These are phyloP conservation scores for Tromatobia lineatoria DNA, from an alignment of 2,888 invertebrate genomes.

Conservation along the genomic window DNA sequence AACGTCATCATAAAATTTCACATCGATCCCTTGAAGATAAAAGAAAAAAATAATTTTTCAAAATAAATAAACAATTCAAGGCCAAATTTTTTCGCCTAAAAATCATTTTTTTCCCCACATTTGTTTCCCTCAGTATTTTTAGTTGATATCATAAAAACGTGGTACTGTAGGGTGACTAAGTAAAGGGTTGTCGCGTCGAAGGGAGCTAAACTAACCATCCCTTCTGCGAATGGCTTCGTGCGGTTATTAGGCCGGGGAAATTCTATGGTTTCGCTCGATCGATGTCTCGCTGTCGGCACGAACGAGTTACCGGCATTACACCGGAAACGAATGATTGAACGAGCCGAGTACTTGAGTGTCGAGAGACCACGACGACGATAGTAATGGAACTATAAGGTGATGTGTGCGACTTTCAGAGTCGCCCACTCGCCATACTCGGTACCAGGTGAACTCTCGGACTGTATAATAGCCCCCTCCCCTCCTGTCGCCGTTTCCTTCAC, in stretches of 20 bases:
- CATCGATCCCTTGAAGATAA: no score
- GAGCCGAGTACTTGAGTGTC: slow-evolving; percentile 8
- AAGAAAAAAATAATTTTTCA: background rate
- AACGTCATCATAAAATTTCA: no score
- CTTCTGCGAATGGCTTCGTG: slow-evolving; percentile 37
- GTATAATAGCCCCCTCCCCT: background rate
- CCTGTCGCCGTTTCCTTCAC: background rate
- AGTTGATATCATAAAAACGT: background rate
- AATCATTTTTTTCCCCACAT: background rate
- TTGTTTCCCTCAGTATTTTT: background rate
- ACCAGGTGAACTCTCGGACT: slow-evolving; percentile 48
- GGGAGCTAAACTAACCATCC: background rate
- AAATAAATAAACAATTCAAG: background rate
- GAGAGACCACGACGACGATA: slow-evolving; percentile 15
- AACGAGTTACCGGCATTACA: slow-evolving; percentile 13
- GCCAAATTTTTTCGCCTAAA: background rate
- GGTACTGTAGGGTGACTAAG: slow-evolving; percentile 5
- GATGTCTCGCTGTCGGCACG: slow-evolving; percentile 43
- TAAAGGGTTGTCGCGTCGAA: slow-evolving; percentile 1
- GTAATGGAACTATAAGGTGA: slow-evolving; percentile 23
- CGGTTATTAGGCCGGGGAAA: slow-evolving; percentile 44
- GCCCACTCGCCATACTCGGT: slow-evolving; percentile 45
- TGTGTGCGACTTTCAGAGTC: slow-evolving; percentile 49
- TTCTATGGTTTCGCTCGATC: slow-evolving; percentile 64
- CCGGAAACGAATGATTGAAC: slow-evolving; percentile 42